A percentile compares a stretch with the other conserved stretches of the same genome.
Conservation (phyloP, 2,888 invertebrate species). For the Brachylomia viminalis region DNA sequence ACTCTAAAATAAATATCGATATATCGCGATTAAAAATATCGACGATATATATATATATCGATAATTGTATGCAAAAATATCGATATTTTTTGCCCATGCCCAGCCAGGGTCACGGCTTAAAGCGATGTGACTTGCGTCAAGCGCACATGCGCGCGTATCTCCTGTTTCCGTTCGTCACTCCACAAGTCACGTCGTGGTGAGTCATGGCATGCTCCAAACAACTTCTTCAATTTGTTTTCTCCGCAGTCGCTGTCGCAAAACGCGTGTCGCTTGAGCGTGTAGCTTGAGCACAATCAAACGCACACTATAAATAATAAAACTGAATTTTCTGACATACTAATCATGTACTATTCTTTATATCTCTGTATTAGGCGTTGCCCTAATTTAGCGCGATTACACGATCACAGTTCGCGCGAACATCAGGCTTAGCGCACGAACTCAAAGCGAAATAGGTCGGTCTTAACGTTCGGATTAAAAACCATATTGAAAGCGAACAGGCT, state of each 20-base stretch:
- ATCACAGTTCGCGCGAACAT: slow-evolving; percentile 1
- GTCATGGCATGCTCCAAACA: neutral
- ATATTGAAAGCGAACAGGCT: slow-evolving; percentile 36
- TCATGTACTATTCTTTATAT: neutral
- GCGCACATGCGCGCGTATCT: too few relatives aligned
- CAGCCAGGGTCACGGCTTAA: neutral
- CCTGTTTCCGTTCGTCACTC: too few relatives aligned
- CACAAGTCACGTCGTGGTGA: too few relatives aligned
- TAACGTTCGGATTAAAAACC: slow-evolving; percentile 29
- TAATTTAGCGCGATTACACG: slow-evolving; percentile 5
- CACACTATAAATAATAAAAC: neutral
- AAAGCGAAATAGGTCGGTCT: slow-evolving; percentile 41
- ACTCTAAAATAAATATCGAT: too few relatives aligned
- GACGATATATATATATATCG: too few relatives aligned
- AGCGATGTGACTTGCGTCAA: neutral
- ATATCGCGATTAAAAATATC: too few relatives aligned
- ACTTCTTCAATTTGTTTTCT: neutral
- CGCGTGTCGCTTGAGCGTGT: neutral
- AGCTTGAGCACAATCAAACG: neutral
- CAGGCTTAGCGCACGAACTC: slow-evolving; percentile 10
- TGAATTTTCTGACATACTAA: neutral
- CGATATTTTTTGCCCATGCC: too few relatives aligned
- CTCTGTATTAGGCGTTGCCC: neutral
- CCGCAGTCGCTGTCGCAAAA: neutral
- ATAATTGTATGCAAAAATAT: too few relatives aligned